Evolutionary conservation across 1,140 invertebrate genomes (phyloP).

Genomic region (Cyrtorhinus lividipennis): DNA sequence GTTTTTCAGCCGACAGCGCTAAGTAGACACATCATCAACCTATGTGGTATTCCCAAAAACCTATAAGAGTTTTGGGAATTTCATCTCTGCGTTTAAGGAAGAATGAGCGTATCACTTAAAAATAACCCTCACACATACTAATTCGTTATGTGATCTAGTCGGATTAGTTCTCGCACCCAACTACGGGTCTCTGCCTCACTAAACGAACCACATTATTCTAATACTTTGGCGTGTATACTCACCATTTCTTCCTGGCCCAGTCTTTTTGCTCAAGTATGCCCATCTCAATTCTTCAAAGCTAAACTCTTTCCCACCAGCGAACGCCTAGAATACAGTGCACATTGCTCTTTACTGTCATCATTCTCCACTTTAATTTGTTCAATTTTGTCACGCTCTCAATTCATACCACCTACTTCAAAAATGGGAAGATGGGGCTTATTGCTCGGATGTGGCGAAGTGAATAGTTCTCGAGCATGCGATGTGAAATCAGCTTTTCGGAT

Average conservation of each 20-base stretch:
- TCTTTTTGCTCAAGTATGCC: constrained; percentile 22
- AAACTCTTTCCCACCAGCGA: constrained; percentile 36
- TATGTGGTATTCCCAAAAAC: no score
- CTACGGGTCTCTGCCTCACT: no score
- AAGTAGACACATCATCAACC: no score
- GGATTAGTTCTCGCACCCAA: background rate
- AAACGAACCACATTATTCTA: no score
- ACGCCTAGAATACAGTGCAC: constrained; percentile 26
- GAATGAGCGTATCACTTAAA: no score
- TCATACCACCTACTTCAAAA: constrained; percentile 16
- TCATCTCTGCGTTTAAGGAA: no score
- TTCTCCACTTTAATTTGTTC: background rate
- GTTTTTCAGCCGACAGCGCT: no score
- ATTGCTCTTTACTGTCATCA: background rate
- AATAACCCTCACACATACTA: no score
- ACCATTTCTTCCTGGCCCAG: background rate
- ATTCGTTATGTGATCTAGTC: no score
- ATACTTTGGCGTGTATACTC: no score
- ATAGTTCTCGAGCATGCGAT: background rate
- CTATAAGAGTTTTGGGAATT: no score
- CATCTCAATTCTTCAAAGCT: constrained; percentile 40
- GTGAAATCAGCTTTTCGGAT: constrained; percentile 2
- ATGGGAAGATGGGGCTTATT: constrained; percentile 12
- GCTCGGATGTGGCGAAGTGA: constrained; percentile 7
- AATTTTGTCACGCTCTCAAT: background rate